phyloP scores from a whole-genome alignment of 2,888 invertebrate species.

The Platycheirus rosarum region DNA sequence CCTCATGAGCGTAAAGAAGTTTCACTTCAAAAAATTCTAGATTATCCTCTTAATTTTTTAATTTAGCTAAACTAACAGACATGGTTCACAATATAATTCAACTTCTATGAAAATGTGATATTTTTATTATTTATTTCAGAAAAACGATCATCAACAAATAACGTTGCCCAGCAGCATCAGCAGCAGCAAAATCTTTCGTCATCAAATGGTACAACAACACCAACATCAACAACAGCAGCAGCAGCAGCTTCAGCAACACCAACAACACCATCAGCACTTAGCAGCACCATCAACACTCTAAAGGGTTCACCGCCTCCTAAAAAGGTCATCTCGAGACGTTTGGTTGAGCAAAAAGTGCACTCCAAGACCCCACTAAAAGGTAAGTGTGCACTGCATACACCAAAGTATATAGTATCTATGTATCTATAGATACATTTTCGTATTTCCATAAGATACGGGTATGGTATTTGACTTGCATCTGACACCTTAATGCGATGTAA shows the following conservation, averaged over 20 bases:
- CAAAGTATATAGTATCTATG: background rate
- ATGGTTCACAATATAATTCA: too few relatives aligned
- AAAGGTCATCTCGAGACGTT: constrained; percentile 75
- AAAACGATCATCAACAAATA: constrained; percentile 74
- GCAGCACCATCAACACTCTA: constrained; percentile 73
- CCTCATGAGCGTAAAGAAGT: too few relatives aligned
- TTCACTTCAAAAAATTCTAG: too few relatives aligned
- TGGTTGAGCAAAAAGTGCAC: constrained; percentile 68
- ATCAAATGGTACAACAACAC: constrained; percentile 64
- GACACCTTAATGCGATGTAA: constrained; percentile 66
- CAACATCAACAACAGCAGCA: constrained; percentile 64
- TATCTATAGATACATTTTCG: constrained; percentile 13
- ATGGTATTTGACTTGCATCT: constrained; percentile 61
- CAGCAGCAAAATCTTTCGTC: constrained; percentile 66
- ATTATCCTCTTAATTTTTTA: too few relatives aligned
- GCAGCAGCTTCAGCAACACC: constrained; percentile 59
- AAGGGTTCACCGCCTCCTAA: constrained; percentile 77
- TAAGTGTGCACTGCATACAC: constrained; percentile 54
- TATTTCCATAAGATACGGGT: constrained; percentile 59
- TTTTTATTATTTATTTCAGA: too few relatives aligned
- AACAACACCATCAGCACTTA: constrained; percentile 61
- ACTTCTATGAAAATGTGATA: too few relatives aligned
- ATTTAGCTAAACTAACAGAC: too few relatives aligned
- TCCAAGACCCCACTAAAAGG: constrained; percentile 76
- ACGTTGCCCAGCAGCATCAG: constrained; percentile 44